Evolutionary conservation across 2,797 vertebrate species (phyloP).

Genomic region (Bryconaethiops microstoma): DNA sequence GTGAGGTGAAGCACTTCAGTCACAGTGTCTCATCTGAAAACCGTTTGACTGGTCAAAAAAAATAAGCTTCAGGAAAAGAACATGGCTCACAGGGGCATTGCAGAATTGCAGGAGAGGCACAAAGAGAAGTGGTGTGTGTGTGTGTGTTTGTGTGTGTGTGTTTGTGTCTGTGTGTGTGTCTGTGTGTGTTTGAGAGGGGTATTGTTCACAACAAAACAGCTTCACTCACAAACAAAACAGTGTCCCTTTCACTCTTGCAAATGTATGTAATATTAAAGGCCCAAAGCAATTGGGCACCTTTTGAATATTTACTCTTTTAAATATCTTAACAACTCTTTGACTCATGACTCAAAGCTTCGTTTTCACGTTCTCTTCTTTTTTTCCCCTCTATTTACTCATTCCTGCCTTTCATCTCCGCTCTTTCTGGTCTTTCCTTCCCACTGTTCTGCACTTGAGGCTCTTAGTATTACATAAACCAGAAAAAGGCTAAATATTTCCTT

Average conservation of each 20-base stretch:
- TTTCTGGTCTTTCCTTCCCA: not conserved
- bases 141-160: no score
- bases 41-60: not conserved
- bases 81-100: not conserved
- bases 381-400: constrained; percentile 46
- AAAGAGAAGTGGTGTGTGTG: not conserved
- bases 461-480: not conserved
- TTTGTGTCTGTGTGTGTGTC: no score
- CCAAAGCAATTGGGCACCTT: not conserved
- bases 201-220: not conserved
- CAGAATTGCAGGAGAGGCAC: not conserved
- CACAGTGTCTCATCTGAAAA: not conserved
- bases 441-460: not conserved
- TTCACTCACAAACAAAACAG: not conserved
- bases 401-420: constrained; percentile 14
- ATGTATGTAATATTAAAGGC: not conserved
- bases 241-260: not conserved
- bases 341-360: not conserved
- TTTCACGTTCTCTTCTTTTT: not conserved
- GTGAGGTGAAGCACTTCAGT: not conserved
- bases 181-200: not conserved
- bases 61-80: not conserved
- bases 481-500: not conserved
- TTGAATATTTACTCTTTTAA: not conserved
- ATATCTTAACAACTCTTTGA: not conserved